Conservation (phyloP, 2,113 vertebrate species). For the Salvelinus namaycush region DNA sequence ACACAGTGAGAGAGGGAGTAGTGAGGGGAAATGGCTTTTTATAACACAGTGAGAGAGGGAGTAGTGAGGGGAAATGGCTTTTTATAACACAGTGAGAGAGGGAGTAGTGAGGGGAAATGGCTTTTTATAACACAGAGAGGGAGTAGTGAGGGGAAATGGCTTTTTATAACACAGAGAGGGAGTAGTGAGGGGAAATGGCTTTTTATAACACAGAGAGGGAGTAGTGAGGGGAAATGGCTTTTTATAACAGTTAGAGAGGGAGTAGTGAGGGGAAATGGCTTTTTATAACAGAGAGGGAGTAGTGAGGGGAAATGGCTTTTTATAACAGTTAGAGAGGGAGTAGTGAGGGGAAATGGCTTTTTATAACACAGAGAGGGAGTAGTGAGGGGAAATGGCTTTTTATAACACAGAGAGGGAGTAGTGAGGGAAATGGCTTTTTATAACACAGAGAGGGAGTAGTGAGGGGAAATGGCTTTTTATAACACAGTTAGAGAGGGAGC, state of each 20-base stretch:
- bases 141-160: neutral
- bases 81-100: conserved; percentile 49
- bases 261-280: too few relatives aligned
- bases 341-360: conserved; percentile 3
- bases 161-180: conserved; percentile 47
- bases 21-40: conserved; percentile 7
- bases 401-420: conserved; percentile 46
- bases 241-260: too few relatives aligned
- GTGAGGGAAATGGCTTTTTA: conserved; percentile 15
- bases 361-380: conserved; percentile 46
- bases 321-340: conserved; percentile 46
- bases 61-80: conserved; percentile 1
- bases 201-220: conserved; percentile 18
- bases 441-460: conserved; percentile 43
- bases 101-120: neutral
- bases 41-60: conserved; percentile 51
- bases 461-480: conserved; percentile 15
- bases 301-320: conserved; percentile 3
- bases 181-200: neutral
- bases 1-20: conserved; percentile 48
- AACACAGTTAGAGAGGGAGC: conserved; percentile 40
- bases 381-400: conserved; percentile 3
- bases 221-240: too few relatives aligned
- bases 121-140: conserved; percentile 47
- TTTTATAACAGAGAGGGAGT: conserved; percentile 27